phyloP scores from a whole-genome alignment of 30 jellyfish, hydroid and myxozoan species.

The Euphysa ruthae region DNA sequence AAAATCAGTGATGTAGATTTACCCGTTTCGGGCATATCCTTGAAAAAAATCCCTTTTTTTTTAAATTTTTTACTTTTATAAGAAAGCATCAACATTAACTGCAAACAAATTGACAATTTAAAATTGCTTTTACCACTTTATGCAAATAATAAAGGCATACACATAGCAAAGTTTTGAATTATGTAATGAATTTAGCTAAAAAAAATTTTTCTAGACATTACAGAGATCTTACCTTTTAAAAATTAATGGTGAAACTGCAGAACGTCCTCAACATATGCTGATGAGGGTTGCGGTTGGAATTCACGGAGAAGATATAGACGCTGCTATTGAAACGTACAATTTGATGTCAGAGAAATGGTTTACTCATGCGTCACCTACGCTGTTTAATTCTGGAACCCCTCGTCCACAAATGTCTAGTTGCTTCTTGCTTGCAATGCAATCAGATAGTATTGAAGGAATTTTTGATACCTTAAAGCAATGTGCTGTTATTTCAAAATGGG shows the following conservation, averaged over 20 bases:
- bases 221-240: conserved; percentile 90
- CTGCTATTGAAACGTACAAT: conserved; percentile 91
- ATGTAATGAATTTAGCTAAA: no score
- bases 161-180: no score
- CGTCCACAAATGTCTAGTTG: conserved; percentile 98
- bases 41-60: no score
- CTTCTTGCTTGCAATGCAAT: conserved; percentile 89
- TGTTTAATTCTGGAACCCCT: conserved; percentile 97
- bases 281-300: conserved; percentile 98
- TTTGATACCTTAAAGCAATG: conserved; percentile 96
- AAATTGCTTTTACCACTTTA: no score
- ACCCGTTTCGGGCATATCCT: no score
- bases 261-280: conserved; percentile 98
- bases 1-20: no score
- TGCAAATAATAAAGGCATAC: no score
- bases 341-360: conserved; percentile 91
- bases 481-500: conserved; percentile 96
- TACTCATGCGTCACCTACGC: conserved; percentile 99
- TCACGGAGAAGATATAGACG: conserved; percentile 88
- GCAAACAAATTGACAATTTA: no score
- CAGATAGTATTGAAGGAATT: conserved; percentile 96
- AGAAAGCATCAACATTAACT: no score
- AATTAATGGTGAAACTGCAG: conserved; percentile 91
- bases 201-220: conserved; percentile 78
- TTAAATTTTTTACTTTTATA: no score